Evolutionary conservation across 2,888 invertebrate species (phyloP), one percentile per base, ranked within the genome.

Genomic region (Panzeria rudis): DNA sequence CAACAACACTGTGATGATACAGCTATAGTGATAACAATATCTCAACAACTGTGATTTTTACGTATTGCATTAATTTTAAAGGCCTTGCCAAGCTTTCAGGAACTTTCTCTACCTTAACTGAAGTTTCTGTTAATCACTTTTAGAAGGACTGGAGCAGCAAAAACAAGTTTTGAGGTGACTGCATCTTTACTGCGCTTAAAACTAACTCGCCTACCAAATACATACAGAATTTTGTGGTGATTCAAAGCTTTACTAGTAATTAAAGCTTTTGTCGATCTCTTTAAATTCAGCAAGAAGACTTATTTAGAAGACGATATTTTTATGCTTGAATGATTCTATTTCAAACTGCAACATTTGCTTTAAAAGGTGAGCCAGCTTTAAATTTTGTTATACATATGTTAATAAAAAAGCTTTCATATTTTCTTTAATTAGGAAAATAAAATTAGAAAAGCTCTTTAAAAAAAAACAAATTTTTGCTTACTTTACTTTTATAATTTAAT

Each of bases 21-120:
- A 76, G 64, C 54, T 20, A 20, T 13, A 29, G 41, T 66, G 52
- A 66, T 32, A 25, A 6, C 15, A 15, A 1, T 8, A 9, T 38
- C 13, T 25, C 44, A 13, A 56, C 4, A 41, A 38, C 44, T 76
- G 66, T 56, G 56, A 76, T 76, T 41, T n/a, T 17, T 29, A n/a
- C n/a, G n/a, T n/a, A n/a, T n/a, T n/a, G n/a, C n/a, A n/a, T n/a
- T n/a, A 8, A 1, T 20, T 20, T 1, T 13, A 3, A 11, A 25
- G 15, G 25, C 13, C 25, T 54, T 2, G 15, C 41, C 6, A 50
- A 54, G 25, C 25, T 25, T 54, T 25, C 23, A 13, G 15, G 23
- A 23, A 23, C 17, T 2, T n/a, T 20, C 9, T 7, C 5, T 23
- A 54, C 23, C 8, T 4, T 54, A 54, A 9, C 9, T 54, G 29